These are phyloP conservation scores for Toxonevra muliebris DNA, from an alignment of 2,888 invertebrate genomes.

Conservation along the genomic window DNA sequence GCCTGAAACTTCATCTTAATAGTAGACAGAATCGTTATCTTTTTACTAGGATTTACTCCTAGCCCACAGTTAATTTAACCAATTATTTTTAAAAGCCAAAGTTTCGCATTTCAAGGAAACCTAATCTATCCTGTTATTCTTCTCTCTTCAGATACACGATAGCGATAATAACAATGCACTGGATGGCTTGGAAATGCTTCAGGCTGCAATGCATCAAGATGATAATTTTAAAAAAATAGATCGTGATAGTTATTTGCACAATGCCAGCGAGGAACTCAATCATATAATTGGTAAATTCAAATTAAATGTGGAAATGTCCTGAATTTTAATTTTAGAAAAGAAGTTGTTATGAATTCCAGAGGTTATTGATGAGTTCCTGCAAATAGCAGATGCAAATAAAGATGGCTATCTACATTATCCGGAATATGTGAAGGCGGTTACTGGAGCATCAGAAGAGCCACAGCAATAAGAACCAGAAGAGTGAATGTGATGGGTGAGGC, in stretches of 20 bases:
- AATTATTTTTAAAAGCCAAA: too few relatives aligned
- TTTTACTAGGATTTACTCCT: too few relatives aligned
- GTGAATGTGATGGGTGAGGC: not conserved
- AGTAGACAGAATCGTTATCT: too few relatives aligned
- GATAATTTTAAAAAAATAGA: conserved; percentile 63
- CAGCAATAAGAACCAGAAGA: conserved; percentile 37
- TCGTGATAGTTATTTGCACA: conserved; percentile 53
- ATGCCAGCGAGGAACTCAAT: conserved; percentile 58
- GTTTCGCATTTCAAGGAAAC: too few relatives aligned
- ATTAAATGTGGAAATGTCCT: not conserved
- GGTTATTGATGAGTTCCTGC: conserved; percentile 84
- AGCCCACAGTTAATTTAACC: too few relatives aligned
- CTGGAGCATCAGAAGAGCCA: conserved; percentile 39
- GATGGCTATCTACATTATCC: conserved; percentile 89
- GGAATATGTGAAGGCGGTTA: conserved; percentile 72
- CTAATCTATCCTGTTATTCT: conserved; percentile 59
- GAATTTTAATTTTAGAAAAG: conserved; percentile 24
- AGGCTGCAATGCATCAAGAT: conserved; percentile 69
- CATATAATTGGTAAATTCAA: conserved; percentile 57
- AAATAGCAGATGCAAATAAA: conserved; percentile 82
- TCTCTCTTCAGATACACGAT: conserved; percentile 84
- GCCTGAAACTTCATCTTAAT: too few relatives aligned
- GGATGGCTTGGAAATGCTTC: conserved; percentile 88
- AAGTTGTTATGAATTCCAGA: conserved; percentile 68
- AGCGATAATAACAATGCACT: conserved; percentile 88